These are phyloP conservation scores for Scelioninae gen. 1 DNA, from an alignment of 2,888 invertebrate genomes.

Conservation along the genomic window DNA sequence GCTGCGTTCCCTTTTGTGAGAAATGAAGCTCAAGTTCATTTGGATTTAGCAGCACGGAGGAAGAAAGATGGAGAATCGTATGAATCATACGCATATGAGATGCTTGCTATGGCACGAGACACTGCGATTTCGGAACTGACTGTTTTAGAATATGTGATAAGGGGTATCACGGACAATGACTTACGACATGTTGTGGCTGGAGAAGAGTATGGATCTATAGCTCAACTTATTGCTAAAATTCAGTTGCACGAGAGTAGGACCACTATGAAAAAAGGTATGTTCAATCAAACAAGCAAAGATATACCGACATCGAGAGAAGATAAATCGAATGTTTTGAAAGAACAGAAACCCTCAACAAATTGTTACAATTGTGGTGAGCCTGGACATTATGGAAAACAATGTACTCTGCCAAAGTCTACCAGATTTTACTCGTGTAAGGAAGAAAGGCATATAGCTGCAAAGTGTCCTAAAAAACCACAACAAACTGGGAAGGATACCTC, in stretches of 20 bases:
- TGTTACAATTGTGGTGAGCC: not conserved
- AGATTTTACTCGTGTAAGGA: not conserved
- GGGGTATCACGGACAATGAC: not conserved
- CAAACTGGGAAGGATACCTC: not conserved
- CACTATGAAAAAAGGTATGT: not conserved
- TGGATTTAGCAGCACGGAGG: constrained; percentile 1
- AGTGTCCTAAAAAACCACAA: not conserved
- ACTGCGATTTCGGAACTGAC: not conserved
- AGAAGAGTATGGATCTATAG: not conserved
- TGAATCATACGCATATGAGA: constrained; percentile 1
- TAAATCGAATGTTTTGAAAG: no score
- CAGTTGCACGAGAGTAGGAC: not conserved
- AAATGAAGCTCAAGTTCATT: constrained; percentile 11
- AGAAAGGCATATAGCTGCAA: not conserved
- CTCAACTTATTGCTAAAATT: not conserved
- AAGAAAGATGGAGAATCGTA: not conserved
- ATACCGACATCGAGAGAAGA: no score
- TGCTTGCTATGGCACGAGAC: constrained; percentile 1
- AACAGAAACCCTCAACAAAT: no score
- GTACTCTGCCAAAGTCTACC: not conserved
- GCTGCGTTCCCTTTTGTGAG: constrained; percentile 3
- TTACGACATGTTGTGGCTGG: not conserved
- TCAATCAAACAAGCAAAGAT: no score
- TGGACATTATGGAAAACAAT: not conserved
- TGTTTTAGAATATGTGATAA: not conserved